A percentile compares a stretch with the other conserved stretches of the same genome.
These are phyloP conservation scores for Muscicapa comitata DNA, from an alignment of 2,797 vertebrate genomes.

Conservation along the genomic window DNA sequence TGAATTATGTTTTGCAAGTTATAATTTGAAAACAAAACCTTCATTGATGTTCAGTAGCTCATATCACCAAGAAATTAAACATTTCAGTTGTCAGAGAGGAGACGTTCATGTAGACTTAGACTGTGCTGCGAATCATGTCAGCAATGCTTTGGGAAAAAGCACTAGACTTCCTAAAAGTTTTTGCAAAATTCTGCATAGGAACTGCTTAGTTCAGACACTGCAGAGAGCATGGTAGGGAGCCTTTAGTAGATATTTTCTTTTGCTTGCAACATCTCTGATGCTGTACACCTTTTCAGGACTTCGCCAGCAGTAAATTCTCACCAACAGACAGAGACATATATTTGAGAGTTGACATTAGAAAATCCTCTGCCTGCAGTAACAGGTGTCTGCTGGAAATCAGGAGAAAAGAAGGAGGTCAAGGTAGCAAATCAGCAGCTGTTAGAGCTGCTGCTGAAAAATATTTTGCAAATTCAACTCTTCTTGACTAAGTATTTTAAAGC, in stretches of 20 bases:
- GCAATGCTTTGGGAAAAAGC: conserved; percentile 18
- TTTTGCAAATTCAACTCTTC: neutral
- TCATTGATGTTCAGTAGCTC: conserved; percentile 42
- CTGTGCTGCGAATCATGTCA: conserved; percentile 9
- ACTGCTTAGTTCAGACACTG: neutral
- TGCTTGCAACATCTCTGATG: neutral
- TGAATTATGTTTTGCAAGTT: conserved; percentile 62
- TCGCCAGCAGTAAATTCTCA: neutral
- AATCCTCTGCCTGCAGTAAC: neutral
- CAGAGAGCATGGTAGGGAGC: neutral
- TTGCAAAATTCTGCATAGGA: conserved; percentile 6
- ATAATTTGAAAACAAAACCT: conserved; percentile 58
- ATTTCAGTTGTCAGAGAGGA: conserved; percentile 20
- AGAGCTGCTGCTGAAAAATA: neutral
- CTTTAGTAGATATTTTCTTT: neutral
- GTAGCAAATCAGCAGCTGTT: conserved; percentile 7
- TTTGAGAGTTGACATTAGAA: neutral
- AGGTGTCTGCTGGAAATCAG: neutral
- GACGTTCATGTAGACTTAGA: conserved; percentile 3
- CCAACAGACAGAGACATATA: neutral
- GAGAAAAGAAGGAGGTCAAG: neutral
- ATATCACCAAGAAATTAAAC: conserved; percentile 55
- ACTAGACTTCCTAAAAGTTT: neutral
- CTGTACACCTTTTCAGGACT: neutral
- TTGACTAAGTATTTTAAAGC: neutral